Evolutionary conservation across 1,140 invertebrate species (phyloP).

Genomic region (Ridgeia piscesae): DNA sequence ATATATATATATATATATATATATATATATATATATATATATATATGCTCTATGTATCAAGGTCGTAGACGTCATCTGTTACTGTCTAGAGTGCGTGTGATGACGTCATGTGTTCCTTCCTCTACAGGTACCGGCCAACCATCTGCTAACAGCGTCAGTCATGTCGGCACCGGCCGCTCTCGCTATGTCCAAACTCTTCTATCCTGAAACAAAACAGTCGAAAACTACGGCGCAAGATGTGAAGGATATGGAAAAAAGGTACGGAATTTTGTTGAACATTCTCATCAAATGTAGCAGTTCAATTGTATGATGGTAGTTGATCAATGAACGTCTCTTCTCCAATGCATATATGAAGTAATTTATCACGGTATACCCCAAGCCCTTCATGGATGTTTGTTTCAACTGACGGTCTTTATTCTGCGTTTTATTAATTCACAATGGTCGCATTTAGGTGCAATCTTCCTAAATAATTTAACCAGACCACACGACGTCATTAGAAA

Average conservation of each 20-base stretch:
- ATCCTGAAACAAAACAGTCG: conserved; percentile 80
- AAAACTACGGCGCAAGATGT: conserved; percentile 27
- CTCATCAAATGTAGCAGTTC: neutral
- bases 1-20: too few relatives aligned
- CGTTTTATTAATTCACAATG: neutral
- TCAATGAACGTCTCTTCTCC: neutral
- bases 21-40: too few relatives aligned
- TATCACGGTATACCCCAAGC: neutral
- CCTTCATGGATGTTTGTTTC: neutral
- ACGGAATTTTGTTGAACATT: neutral
- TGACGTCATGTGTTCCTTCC: conserved; percentile 2
- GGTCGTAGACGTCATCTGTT: neutral
- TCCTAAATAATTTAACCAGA: too few relatives aligned
- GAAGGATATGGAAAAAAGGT: conserved; percentile 21
- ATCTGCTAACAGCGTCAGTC: conserved; percentile 82
- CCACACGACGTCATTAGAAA: too few relatives aligned
- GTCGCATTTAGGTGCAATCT: too few relatives aligned
- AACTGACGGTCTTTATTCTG: too few relatives aligned
- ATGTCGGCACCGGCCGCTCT: conserved; percentile 94
- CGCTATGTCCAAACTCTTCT: conserved; percentile 83
- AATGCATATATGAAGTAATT: neutral
- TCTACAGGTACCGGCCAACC: conserved; percentile 34
- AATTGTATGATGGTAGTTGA: neutral
- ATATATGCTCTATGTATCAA: too few relatives aligned
- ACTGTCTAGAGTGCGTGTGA: neutral